These are phyloP conservation scores for Chrosomus eos DNA, from an alignment of 2,797 vertebrate species.

Conservation along the genomic window DNA sequence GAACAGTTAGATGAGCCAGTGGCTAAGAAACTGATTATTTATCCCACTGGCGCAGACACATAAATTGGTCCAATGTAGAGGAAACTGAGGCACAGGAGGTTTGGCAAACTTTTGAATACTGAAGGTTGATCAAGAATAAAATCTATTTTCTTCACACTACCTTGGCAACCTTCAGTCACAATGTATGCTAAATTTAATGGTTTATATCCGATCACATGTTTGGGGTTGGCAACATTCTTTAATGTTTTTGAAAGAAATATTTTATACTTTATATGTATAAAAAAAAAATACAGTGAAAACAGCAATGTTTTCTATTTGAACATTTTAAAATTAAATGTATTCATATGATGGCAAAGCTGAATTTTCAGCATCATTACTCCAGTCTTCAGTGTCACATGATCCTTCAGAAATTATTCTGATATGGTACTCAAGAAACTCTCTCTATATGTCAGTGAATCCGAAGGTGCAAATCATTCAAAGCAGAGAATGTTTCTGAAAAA, in stretches of 20 bases:
- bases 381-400: neutral
- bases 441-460: neutral
- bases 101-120: neutral
- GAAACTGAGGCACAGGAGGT: conserved; percentile 20
- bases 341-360: neutral
- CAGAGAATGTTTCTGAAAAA: neutral
- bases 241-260: too few species aligned
- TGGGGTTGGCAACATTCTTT: neutral
- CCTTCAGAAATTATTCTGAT: conserved; percentile 4
- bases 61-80: conserved; percentile 3
- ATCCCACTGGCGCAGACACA: neutral
- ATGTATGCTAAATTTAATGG: neutral
- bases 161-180: neutral
- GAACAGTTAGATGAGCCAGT: neutral
- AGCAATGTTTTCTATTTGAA: neutral
- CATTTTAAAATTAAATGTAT: neutral
- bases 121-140: conserved; percentile 7
- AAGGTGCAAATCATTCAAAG: neutral
- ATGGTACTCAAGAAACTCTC: neutral
- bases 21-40: neutral
- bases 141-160: neutral
- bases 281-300: conserved; percentile 15
- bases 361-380: neutral
- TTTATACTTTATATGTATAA: too few species aligned
- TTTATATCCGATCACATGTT: neutral